phyloP scores from a whole-genome alignment of 2,888 invertebrate species.

The Lymantria dispar region DNA sequence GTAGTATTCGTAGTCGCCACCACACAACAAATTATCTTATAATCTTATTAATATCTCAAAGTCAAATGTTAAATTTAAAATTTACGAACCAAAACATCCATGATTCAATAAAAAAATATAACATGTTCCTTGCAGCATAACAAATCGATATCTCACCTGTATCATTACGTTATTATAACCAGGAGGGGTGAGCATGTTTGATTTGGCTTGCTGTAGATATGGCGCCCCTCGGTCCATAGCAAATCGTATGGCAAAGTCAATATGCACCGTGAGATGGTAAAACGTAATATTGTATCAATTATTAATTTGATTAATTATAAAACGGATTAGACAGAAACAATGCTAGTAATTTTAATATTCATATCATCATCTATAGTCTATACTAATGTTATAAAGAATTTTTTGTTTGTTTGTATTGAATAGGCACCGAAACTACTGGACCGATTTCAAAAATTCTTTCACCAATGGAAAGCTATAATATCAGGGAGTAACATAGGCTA shows the following conservation, averaged over 20 bases:
- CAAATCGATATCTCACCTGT: constrained; percentile 27
- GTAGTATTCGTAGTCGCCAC: no score
- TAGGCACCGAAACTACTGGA: no score
- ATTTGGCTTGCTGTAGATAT: constrained; percentile 29
- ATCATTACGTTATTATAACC: constrained; percentile 23
- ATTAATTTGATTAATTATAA: not conserved
- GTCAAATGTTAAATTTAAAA: not conserved
- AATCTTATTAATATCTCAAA: no score
- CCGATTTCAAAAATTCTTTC: no score
- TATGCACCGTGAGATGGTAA: constrained; percentile 24
- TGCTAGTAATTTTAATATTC: no score
- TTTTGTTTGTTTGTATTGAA: no score
- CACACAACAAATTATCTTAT: no score
- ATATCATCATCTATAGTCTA: no score
- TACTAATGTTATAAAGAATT: no score
- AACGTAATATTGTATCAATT: constrained; percentile 3
- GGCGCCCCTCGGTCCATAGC: constrained; percentile 26
- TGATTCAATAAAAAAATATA: not conserved
- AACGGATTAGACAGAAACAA: not conserved
- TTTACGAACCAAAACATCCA: not conserved
- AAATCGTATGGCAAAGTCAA: constrained; percentile 39
- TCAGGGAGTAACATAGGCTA: no score
- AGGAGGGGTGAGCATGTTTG: constrained; percentile 33
- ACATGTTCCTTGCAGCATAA: constrained; percentile 1
- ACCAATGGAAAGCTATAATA: no score